phyloP scores from a whole-genome alignment of 2,797 vertebrate genomes.

The Parotocinclus haroldoi region DNA sequence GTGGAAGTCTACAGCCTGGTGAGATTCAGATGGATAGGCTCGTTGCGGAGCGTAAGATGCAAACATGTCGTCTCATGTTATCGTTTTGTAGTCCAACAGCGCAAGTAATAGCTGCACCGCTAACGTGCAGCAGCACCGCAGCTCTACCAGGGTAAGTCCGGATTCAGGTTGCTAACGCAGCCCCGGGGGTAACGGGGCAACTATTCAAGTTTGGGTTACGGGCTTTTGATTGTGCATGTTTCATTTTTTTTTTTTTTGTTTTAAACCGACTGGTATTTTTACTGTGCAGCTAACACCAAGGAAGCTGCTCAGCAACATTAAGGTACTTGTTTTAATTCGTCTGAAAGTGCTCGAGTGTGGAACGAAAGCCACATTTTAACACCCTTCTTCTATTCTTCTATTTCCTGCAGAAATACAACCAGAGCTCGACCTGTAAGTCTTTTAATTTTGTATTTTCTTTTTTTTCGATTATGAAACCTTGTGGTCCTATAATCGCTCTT shows the following conservation, averaged over 20 bases:
- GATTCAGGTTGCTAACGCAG: not conserved
- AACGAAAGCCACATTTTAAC: not conserved
- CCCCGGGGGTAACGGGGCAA: too few relatives aligned
- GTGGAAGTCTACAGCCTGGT: slow-evolving; percentile 84
- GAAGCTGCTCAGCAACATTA: slow-evolving; percentile 74
- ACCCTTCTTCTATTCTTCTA: not conserved
- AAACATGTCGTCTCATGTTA: too few relatives aligned
- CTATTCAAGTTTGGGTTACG: too few relatives aligned
- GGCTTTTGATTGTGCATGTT: too few relatives aligned
- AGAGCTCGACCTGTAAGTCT: slow-evolving; percentile 62
- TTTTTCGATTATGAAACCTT: too few relatives aligned
- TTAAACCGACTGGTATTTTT: not conserved
- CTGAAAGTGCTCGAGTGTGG: not conserved
- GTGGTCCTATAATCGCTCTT: not conserved
- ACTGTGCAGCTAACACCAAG: slow-evolving; percentile 71
- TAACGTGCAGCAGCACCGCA: slow-evolving; percentile 47
- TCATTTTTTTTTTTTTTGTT: too few relatives aligned
- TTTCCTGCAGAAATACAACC: slow-evolving; percentile 64
- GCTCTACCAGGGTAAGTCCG: slow-evolving; percentile 57
- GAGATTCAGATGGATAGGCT: slow-evolving; percentile 40
- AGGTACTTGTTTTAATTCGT: slow-evolving; percentile 58
- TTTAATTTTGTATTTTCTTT: not conserved
- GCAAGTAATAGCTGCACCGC: slow-evolving; percentile 49
- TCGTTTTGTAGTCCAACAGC: slow-evolving; percentile 55
- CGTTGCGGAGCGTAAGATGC: too few relatives aligned